Base-by-base conservation (phyloP, 2,888 invertebrate genomes). In the Folsomia candida region DNA sequence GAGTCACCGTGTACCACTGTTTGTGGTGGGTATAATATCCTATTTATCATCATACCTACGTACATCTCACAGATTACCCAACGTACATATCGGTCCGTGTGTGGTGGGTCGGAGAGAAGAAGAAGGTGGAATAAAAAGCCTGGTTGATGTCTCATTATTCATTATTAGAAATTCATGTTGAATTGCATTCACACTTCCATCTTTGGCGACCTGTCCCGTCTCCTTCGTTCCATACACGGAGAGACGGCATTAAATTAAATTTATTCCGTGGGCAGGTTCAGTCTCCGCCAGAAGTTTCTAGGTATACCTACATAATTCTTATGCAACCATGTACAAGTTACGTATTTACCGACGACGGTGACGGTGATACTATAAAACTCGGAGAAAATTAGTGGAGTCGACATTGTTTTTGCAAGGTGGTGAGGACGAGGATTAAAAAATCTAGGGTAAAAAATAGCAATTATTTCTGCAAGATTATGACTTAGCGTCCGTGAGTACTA, bases 111-210 rank as follows among this genome's bases (percentile, higher is more conserved):
- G 37, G 14, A 37, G 37, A 37, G 37, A 14, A 9, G 37, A 37
- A 14, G 37, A 37, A 4, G 37, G 37, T 37, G 37, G 6, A 37
- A 37, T 37, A 37, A 37, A 37, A 37, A 37, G 14, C 37, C 37
- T 9, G 37, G 37, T n/a, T n/a, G n/a, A n/a, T n/a, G n/a, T 37
- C 37, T 37, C 37, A 37, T 37, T 37, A 37, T 61, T 61, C 28
- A 61, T 61, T 28, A 61, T 61, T 61, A 61, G 61, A 61, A 61
- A 61, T 61, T 61, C 27, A 61, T 28, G 61, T 29, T 61, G 28
- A 29, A 61, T 61, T 61, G 61, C 61, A 61, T 61, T 61, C 61
- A 61, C 61, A 61, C 61, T 29, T 28, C 61, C 61, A 61, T 61
- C 61, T 61, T 27, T n/a, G 61, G 61, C 26, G 61, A 61, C 28